Percentiles rank a stretch among this genome's conserved stretches.
phyloP scores from a whole-genome alignment of 2,113 vertebrate genomes.

The Pitta sordida region DNA sequence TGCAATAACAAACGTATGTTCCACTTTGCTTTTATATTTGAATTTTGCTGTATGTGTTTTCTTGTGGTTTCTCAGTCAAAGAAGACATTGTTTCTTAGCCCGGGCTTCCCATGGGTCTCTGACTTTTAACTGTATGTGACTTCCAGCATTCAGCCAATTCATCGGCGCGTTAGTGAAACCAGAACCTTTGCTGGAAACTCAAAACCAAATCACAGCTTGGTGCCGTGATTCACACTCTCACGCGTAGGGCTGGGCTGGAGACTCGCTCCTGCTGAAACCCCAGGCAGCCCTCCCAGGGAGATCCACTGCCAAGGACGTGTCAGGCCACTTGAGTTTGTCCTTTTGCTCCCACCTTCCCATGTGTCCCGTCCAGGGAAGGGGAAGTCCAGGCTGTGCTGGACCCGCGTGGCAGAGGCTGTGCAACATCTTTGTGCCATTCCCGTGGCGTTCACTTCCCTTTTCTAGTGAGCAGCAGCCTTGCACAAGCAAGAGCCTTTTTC shows the following conservation, averaged over 20 bases:
- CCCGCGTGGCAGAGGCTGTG: not conserved
- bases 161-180: not conserved
- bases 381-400: not conserved
- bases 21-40: slow-evolving; percentile 70
- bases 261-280: not conserved
- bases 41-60: slow-evolving; percentile 64
- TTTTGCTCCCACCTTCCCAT: not conserved
- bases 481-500: too few relatives aligned
- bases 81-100: slow-evolving; percentile 57
- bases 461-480: not conserved
- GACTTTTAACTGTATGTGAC: slow-evolving; percentile 39
- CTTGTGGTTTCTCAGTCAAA: slow-evolving; percentile 71
- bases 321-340: not conserved
- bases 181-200: slow-evolving; percentile 17
- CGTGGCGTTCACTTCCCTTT: not conserved
- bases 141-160: slow-evolving; percentile 58
- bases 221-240: not conserved
- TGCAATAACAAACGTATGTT: slow-evolving; percentile 59
- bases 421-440: not conserved
- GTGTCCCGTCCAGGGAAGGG: not conserved
- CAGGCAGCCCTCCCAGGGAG: not conserved
- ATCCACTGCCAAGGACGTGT: accelerated
- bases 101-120: slow-evolving; percentile 5
- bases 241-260: not conserved
- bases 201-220: not conserved